Evolutionary conservation across 2,888 invertebrate species (phyloP), one percentile per base, ranked within the genome.

Genomic region (Polydrusus tereticollis): DNA sequence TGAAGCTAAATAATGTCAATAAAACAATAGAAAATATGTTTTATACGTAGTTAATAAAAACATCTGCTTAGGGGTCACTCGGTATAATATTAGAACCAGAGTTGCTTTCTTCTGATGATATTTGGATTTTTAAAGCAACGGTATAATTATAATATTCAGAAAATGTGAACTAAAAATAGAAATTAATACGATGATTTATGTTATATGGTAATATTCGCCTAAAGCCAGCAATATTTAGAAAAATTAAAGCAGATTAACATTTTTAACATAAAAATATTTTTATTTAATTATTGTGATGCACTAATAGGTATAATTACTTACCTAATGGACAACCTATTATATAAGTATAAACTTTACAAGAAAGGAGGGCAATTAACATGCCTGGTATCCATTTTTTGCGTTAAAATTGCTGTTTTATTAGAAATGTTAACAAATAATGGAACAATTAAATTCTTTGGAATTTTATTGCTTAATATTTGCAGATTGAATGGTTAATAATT

Each of bases 281-380:
- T 55, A 29, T 29, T 29, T 55, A 29, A 26, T 55, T 55, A 26
- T 63, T 63, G 60, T 55, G 64, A 64, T 26, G 52, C 38, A 38
- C 52, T 64, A 50, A 52, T 50, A 52, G n/a, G 26, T 52, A 20
- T 63, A 64, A 64, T 64, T 55, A 50, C 23, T 29, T 38, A 52
- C 16, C 26, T 52, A 63, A 59, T 59, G 26, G 62, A 47, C 62
- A 62, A 33, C 23, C 47, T 47, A 62, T 69, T 69, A 69, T 69
- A 69, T 69, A 69, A 69, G 69, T 45, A 69, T 69, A 69, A 72
- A 72, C 72, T 72, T 72, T 72, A 72, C 67, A 67, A 67, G 63
- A 57, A 72, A 64, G 72, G 72, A 67, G 55, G 7, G 67, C 72
- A 72, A 72, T 72, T 72, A 72, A 72, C 66, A 62, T 67, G 65